Conservation (phyloP, 1,140 invertebrate species). For the Drosophila kohkoa region DNA sequence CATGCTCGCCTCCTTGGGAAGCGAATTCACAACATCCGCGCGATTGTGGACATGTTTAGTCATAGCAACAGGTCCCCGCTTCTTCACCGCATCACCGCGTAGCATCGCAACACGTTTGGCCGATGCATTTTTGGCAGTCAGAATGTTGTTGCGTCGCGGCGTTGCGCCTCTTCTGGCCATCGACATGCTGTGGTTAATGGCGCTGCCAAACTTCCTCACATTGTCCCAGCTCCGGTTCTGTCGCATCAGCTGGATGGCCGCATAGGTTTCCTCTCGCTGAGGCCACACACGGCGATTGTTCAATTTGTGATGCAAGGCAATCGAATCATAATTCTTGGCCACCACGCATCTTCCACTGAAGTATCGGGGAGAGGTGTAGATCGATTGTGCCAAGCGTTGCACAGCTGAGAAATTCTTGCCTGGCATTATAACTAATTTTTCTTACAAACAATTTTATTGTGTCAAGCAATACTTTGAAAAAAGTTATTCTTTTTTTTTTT, state of each 20-base stretch:
- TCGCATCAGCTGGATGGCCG: conserved; percentile 6
- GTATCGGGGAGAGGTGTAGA: not conserved
- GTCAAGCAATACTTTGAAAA: not conserved
- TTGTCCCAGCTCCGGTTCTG: conserved; percentile 23
- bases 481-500: conserved; percentile 16
- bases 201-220: not conserved
- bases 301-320: not conserved
- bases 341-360: conserved; percentile 10
- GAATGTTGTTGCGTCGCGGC: conserved; percentile 10
- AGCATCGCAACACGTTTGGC: not conserved
- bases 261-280: conserved; percentile 27
- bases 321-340: conserved; percentile 1
- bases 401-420: conserved; percentile 27
- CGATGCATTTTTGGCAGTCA: conserved; percentile 3
- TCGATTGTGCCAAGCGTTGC: conserved; percentile 8
- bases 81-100: not conserved
- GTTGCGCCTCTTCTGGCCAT: not conserved
- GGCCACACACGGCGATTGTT: conserved; percentile 12
- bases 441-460: not conserved
- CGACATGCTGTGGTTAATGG: not conserved
- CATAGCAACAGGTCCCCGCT: not conserved
- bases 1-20: not conserved
- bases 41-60: not conserved
- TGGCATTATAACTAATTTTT: conserved; percentile 12
- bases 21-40: not conserved